Conservation (phyloP, 30 jellyfish, hydroid and myxozoan species). For the Catostylus mosaicus region DNA sequence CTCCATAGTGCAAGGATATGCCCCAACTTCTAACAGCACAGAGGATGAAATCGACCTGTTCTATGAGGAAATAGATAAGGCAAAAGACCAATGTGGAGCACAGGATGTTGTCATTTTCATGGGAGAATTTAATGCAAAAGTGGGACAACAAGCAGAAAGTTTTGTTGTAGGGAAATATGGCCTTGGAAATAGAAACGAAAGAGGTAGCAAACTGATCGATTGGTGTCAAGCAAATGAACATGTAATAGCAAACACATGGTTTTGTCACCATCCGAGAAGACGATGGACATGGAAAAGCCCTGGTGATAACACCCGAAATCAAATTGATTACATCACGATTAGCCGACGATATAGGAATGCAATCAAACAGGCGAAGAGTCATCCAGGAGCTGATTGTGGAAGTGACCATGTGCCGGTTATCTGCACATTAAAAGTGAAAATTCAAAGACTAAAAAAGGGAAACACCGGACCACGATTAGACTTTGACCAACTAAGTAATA, state of each 20-base stretch:
- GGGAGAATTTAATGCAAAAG: slow-evolving; percentile 52
- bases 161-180: slow-evolving; percentile 7
- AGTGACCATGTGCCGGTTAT: slow-evolving; percentile 20
- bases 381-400: slow-evolving; percentile 45
- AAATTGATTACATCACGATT: slow-evolving; percentile 34
- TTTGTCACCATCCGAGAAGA: slow-evolving; percentile 18
- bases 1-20: slow-evolving; percentile 13
- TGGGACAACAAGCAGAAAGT: slow-evolving; percentile 5
- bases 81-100: slow-evolving; percentile 7
- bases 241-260: slow-evolving; percentile 29
- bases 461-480: neutral
- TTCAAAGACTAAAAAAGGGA: neutral
- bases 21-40: slow-evolving; percentile 47
- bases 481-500: neutral
- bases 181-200: slow-evolving; percentile 26
- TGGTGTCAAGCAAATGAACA: slow-evolving; percentile 16
- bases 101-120: slow-evolving; percentile 26
- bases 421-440: neutral
- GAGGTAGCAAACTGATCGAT: slow-evolving; percentile 22
- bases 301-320: slow-evolving; percentile 3
- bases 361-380: neutral
- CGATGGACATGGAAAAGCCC: slow-evolving; percentile 48
- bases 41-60: slow-evolving; percentile 26
- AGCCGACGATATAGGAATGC: slow-evolving; percentile 14
- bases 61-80: slow-evolving; percentile 27